These are phyloP conservation scores for Mus spicilegus DNA, from an alignment of 2,113 vertebrate genomes.

Conservation along the genomic window DNA sequence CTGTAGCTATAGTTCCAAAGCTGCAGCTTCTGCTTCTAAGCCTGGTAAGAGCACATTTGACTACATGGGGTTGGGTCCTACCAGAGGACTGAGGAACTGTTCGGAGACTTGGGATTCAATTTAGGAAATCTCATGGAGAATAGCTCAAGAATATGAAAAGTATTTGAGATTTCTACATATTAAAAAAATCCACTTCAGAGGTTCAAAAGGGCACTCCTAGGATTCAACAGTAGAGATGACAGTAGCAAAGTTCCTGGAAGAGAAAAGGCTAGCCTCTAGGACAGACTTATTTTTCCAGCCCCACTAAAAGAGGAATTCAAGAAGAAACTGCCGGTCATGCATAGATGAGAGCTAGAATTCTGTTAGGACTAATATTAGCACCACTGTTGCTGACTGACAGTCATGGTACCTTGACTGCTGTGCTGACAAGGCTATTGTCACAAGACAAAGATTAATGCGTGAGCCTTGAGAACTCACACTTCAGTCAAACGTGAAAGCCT, in stretches of 20 bases:
- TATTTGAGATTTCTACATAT: neutral
- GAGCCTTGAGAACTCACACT: neutral
- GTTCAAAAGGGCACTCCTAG: neutral
- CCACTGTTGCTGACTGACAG: neutral
- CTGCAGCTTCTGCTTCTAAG: neutral
- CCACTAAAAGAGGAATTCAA: neutral
- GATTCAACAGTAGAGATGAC: neutral
- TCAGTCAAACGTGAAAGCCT: neutral
- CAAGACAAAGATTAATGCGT: neutral
- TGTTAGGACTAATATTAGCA: neutral
- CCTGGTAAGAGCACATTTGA: neutral
- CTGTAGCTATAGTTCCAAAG: neutral
- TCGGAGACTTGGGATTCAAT: neutral
- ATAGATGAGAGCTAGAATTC: neutral
- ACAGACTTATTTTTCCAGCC: neutral
- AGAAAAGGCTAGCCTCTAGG: neutral
- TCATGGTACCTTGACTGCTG: neutral
- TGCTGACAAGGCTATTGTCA: neutral
- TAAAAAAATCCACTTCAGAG: neutral
- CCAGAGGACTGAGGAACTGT: neutral
- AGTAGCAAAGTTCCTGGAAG: neutral
- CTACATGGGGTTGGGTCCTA: too few species aligned
- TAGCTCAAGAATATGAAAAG: neutral
- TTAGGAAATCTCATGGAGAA: neutral
- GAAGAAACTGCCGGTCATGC: neutral